Evolutionary conservation across 2,113 vertebrate species (phyloP).

Genomic region (Emydura subglobosa): DNA sequence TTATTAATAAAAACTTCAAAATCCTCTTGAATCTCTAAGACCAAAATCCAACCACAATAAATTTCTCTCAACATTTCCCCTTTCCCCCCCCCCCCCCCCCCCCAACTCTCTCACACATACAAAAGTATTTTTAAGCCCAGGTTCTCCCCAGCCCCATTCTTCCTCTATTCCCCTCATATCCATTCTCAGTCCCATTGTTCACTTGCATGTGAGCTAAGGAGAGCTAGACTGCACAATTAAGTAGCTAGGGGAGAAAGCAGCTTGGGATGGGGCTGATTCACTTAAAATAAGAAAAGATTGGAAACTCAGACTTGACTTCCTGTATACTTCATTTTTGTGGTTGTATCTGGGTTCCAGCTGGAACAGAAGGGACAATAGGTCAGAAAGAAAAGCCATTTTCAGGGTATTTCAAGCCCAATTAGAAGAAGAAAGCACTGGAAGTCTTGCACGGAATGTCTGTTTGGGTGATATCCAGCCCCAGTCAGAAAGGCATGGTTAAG

Average conservation of each 20-base stretch:
- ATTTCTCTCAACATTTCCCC: background rate
- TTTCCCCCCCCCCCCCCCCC: background rate
- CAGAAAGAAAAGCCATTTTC: slow-evolving; percentile 2
- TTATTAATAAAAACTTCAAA: slow-evolving; percentile 45
- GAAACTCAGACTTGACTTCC: slow-evolving; percentile 1
- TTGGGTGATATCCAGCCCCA: background rate
- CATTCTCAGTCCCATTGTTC: background rate
- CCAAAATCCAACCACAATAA: slow-evolving; percentile 6
- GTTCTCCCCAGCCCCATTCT: background rate
- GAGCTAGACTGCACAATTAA: slow-evolving; percentile 18
- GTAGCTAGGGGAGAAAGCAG: background rate
- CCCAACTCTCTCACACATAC: too few species aligned
- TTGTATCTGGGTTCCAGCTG: background rate
- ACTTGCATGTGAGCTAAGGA: background rate
- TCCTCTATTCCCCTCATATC: background rate
- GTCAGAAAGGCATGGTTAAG: background rate
- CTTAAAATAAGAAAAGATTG: background rate
- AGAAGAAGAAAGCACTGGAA: slow-evolving; percentile 17
- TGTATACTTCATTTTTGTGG: background rate
- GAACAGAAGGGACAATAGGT: background rate
- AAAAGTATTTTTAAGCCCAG: background rate
- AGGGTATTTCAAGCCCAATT: background rate
- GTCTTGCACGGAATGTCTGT: background rate
- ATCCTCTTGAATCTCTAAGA: slow-evolving; percentile 4
- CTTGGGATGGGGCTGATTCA: background rate